Percentiles rank a stretch among this genome's conserved stretches.
Conservation (phyloP, 2,797 vertebrate genomes). For the Pseudomugil tenellus region DNA sequence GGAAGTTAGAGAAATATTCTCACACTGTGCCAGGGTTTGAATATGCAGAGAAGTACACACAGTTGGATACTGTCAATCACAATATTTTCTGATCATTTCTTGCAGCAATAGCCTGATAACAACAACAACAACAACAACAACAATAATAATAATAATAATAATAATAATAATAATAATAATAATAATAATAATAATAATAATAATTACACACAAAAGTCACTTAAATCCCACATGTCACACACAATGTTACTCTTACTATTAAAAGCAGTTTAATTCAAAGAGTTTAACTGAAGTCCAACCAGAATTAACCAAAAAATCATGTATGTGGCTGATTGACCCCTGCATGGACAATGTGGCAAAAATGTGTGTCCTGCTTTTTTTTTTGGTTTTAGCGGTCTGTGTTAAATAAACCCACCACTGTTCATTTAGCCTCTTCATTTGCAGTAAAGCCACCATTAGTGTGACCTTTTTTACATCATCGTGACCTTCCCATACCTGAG, state of each 20-base stretch:
- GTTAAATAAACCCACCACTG: neutral
- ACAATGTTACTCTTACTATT: neutral
- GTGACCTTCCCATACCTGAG: constrained; percentile 5
- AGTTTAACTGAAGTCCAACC: too few relatives aligned
- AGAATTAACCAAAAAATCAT: neutral
- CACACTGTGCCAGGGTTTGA: too few relatives aligned
- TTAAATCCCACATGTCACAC: too few relatives aligned
- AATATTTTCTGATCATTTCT: neutral
- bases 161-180: too few relatives aligned
- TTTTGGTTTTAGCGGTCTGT: neutral
- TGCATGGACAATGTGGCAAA: neutral
- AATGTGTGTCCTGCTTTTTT: neutral
- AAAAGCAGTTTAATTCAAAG: neutral
- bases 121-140: too few relatives aligned
- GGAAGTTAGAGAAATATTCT: too few relatives aligned
- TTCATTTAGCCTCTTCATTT: neutral
- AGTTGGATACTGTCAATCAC: neutral
- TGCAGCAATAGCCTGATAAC: too few relatives aligned
- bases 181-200: too few relatives aligned
- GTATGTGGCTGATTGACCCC: neutral
- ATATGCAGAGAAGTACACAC: neutral
- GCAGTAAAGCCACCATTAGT: neutral
- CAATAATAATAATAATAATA: too few relatives aligned
- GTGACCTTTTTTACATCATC: too few relatives aligned
- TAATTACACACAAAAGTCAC: too few relatives aligned